These are phyloP conservation scores for Halictus rubicundus DNA, from an alignment of 1,140 invertebrate species.

Conservation along the genomic window DNA sequence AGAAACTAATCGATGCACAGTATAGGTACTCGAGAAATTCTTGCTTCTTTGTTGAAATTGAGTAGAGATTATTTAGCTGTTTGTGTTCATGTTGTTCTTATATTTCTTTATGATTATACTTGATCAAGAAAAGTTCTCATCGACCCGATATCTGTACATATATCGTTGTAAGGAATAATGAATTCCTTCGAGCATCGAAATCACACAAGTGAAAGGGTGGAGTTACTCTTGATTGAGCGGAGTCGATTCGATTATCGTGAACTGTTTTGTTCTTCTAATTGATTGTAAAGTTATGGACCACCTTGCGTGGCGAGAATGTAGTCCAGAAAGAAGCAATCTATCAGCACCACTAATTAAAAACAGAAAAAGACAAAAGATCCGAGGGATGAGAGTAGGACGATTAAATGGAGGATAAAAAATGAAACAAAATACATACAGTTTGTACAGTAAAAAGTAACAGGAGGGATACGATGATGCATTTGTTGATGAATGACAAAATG, in stretches of 20 bases:
- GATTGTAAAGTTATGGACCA: conserved; percentile 12
- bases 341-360: conserved; percentile 15
- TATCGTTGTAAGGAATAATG: neutral
- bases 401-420: neutral
- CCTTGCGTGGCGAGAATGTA: conserved; percentile 5
- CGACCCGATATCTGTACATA: conserved; percentile 38
- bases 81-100: conserved; percentile 47
- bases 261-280: conserved; percentile 31
- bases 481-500: conserved; percentile 33
- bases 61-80: conserved; percentile 58
- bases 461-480: conserved; percentile 26
- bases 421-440: neutral
- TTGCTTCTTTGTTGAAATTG: conserved; percentile 57
- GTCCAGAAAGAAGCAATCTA: conserved; percentile 10
- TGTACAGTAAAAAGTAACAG: conserved; percentile 27
- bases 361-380: neutral
- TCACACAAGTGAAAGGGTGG: conserved; percentile 8
- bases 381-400: neutral
- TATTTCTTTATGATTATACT: conserved; percentile 61
- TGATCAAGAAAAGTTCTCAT: conserved; percentile 56
- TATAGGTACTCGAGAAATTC: conserved; percentile 53
- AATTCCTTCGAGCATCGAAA: conserved; percentile 4
- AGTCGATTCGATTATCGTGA: conserved; percentile 27
- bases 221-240: conserved; percentile 30
- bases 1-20: conserved; percentile 31